These are phyloP conservation scores for Cryptoleucopteryx plumbea DNA, from an alignment of 2,113 vertebrate species.

Conservation along the genomic window DNA sequence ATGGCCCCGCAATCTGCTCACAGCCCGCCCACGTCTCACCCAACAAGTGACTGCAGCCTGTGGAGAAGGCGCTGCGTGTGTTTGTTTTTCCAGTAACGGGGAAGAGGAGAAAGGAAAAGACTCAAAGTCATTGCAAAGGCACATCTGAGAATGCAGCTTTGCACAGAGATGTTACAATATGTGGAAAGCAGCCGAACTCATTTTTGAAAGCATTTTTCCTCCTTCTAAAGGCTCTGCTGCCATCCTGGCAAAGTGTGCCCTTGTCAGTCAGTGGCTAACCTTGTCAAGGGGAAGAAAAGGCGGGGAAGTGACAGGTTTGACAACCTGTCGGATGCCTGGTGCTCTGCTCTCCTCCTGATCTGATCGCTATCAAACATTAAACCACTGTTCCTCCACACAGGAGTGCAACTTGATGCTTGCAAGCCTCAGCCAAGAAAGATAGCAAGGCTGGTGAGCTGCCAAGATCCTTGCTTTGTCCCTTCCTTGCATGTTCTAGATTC, in stretches of 20 bases:
- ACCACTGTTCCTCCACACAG: constrained; percentile 51
- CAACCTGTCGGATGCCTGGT: constrained; percentile 67
- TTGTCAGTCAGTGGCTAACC: constrained; percentile 71
- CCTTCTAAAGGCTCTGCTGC: constrained; percentile 24
- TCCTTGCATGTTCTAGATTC: background rate
- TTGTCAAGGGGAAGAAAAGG: constrained; percentile 70
- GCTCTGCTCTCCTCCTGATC: constrained; percentile 63
- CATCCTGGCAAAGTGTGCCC: constrained; percentile 37
- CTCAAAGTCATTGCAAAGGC: constrained; percentile 41
- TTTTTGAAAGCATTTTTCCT: constrained; percentile 9
- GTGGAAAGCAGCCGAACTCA: background rate
- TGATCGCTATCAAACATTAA: constrained; percentile 67
- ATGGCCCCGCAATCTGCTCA: accelerated
- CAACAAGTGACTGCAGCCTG: background rate
- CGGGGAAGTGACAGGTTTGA: constrained; percentile 68
- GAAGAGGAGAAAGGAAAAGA: background rate
- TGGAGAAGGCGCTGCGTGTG: background rate
- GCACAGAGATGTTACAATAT: background rate
- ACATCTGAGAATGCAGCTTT: background rate
- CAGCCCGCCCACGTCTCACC: accelerated
- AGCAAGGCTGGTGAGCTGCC: constrained; percentile 35
- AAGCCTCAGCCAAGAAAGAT: constrained; percentile 51
- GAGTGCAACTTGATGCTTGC: constrained; percentile 57
- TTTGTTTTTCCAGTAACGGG: background rate
- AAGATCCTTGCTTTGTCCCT: constrained; percentile 38